phyloP scores from a whole-genome alignment of 1,140 invertebrate species.

The Aleiodes sp. region DNA sequence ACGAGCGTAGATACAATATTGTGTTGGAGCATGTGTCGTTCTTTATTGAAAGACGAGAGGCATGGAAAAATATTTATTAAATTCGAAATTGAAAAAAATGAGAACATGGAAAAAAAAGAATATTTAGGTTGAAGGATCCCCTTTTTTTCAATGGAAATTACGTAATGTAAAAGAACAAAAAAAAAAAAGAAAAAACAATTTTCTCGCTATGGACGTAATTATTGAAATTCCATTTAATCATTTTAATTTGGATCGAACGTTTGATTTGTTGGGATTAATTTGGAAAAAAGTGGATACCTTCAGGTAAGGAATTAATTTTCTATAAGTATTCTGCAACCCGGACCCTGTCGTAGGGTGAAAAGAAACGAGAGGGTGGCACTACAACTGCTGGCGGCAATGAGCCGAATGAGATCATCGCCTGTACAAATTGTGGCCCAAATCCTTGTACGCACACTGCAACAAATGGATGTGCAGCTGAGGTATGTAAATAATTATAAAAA shows the following conservation, averaged over 20 bases:
- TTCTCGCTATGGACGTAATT: no score
- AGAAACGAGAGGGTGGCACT: constrained; percentile 75
- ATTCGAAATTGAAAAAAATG: constrained; percentile 13
- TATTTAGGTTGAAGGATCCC: constrained; percentile 27
- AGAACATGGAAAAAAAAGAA: not conserved
- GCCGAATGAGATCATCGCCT: constrained; percentile 81
- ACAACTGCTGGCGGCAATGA: constrained; percentile 56
- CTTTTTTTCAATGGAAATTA: constrained; percentile 15
- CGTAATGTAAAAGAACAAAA: not conserved
- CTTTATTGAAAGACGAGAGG: constrained; percentile 34
- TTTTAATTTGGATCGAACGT: not conserved
- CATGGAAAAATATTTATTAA: constrained; percentile 28
- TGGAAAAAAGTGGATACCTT: constrained; percentile 27
- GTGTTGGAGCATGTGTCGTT: constrained; percentile 34
- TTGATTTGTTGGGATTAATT: not conserved
- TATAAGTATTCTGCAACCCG: constrained; percentile 57
- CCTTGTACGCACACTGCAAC: constrained; percentile 86
- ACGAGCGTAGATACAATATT: constrained; percentile 30
- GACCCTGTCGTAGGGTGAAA: constrained; percentile 75
- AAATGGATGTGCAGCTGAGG: constrained; percentile 85
- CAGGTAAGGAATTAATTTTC: constrained; percentile 37
- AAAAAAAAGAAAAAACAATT: no score
- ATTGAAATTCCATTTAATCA: not conserved
- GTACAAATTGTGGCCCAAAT: constrained; percentile 82
- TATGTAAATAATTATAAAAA: constrained; percentile 49